These are phyloP conservation scores for Epinephelus malabaricus DNA, from an alignment of 2,797 vertebrate species.

Conservation along the genomic window DNA sequence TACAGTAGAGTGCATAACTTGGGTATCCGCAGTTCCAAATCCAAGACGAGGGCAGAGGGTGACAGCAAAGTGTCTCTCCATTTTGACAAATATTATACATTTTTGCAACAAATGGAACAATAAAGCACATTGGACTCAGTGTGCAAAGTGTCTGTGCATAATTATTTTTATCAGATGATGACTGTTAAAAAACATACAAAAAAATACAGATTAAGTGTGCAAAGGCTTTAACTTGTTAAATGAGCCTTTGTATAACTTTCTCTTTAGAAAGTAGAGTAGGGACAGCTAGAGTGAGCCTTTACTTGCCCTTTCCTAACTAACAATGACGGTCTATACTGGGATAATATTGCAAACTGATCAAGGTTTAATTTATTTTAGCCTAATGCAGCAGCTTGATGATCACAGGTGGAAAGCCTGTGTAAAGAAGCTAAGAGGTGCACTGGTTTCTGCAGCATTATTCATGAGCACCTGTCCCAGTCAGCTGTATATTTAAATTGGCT, in stretches of 20 bases:
- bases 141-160: too few species aligned
- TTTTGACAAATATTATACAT: too few species aligned
- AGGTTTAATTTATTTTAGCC: neutral
- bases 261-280: neutral
- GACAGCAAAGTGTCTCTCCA: too few species aligned
- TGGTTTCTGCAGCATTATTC: constrained; percentile 58
- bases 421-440: constrained; percentile 8
- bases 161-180: too few species aligned
- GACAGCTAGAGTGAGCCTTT: neutral
- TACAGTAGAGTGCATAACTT: too few species aligned
- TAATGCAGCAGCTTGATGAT: constrained; percentile 15
- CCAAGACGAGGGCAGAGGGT: too few species aligned
- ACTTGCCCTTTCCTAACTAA: constrained; percentile 1
- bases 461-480: constrained; percentile 65
- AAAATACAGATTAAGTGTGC: too few species aligned
- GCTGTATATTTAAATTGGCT: constrained; percentile 62
- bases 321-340: neutral
- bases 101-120: too few species aligned
- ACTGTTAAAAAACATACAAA: too few species aligned
- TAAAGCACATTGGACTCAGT: too few species aligned
- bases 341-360: neutral
- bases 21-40: too few species aligned
- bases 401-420: constrained; percentile 31
- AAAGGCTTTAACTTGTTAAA: neutral
- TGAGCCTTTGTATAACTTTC: neutral